Percentiles rank a stretch among this genome's conserved stretches.
These are phyloP conservation scores for Micrasema minimum DNA, from an alignment of 1,140 invertebrate species.

Conservation along the genomic window DNA sequence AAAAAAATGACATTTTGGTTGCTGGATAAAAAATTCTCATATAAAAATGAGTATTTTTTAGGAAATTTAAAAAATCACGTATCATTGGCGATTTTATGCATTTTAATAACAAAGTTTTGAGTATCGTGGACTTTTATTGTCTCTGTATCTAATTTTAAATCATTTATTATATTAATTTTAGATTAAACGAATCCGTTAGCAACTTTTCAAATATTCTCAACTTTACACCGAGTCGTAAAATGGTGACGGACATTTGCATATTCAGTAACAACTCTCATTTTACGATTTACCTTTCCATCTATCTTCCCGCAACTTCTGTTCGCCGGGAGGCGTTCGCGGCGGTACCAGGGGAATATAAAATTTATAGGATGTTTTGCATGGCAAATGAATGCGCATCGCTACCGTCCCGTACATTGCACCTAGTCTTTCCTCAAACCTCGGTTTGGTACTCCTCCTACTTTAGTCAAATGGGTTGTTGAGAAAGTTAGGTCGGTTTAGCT, in stretches of 20 bases:
- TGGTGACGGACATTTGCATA: conserved; percentile 19
- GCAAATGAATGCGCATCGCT: conserved; percentile 40
- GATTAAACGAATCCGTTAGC: conserved; percentile 2
- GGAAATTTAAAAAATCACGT: too few relatives aligned
- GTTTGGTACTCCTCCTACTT: conserved; percentile 9
- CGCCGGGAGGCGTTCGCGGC: neutral
- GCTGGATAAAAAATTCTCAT: too few relatives aligned
- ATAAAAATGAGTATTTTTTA: too few relatives aligned
- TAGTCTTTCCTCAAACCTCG: neutral
- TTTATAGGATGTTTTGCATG: conserved; percentile 44
- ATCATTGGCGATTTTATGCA: too few relatives aligned
- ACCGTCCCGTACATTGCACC: neutral
- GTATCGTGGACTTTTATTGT: too few relatives aligned
- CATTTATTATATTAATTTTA: neutral
- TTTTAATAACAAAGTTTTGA: too few relatives aligned
- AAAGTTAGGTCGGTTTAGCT: conserved; percentile 23
- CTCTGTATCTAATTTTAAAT: too few relatives aligned
- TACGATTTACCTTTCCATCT: conserved; percentile 22
- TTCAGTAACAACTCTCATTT: conserved; percentile 28
- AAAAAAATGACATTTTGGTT: too few relatives aligned
- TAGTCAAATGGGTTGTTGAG: conserved; percentile 6
- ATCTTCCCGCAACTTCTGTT: conserved; percentile 14
- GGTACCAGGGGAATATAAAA: conserved; percentile 41
- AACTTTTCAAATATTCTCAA: neutral
- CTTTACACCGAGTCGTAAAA: conserved; percentile 8